Evolutionary conservation across 2,113 vertebrate genomes (phyloP), one percentile per base, ranked within the genome.

Genomic region (Microtus richardsoni): DNA sequence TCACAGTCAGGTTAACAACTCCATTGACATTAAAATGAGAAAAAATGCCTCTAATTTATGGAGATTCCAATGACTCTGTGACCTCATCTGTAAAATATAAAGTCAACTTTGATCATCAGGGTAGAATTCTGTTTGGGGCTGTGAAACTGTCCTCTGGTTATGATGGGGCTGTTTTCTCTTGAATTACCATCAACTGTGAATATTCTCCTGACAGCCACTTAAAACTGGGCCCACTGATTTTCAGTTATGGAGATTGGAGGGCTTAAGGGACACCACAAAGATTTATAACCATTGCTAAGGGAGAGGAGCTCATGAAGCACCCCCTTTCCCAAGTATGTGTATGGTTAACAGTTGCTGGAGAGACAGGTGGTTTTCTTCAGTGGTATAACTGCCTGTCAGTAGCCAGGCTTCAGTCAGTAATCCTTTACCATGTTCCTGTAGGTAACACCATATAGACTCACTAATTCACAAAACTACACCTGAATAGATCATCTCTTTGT

Each of bases 61-160:
- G 21, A 41, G 4, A 73, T 66, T 62, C 14, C 49, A 91, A 44
- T 41, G 54, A 52, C 26, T 30, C 7, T 4, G 14, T 30, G 44
- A 44, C 24, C 16, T 85, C 89, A 88, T 82, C 44, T 88, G 44
- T 91, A 92, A 96, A 91, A 4, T 84, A 33, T 39, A 17, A 24
- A 60, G 14, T 90, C 78, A 84, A 70, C 26, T 92, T 93, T 71
- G 47, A 79, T 41, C 26, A 7, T 26, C 1, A 24, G 71, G 86
- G 21, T 41, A 60, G 41, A 71, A 71, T 33, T 91, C 26, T 88
- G 82, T 30, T 54, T 95, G 52, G 70, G 36, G 47, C 47, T 66
- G 9, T 85, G 26, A 85, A 85, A 47, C 1, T 86, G 60, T 66
- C 41, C 30, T 36, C 28, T 47, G 41, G 9, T 33, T 11, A 49